Evolutionary conservation across 2,797 vertebrate species (phyloP).

Genomic region (Eulemur albifrons): DNA sequence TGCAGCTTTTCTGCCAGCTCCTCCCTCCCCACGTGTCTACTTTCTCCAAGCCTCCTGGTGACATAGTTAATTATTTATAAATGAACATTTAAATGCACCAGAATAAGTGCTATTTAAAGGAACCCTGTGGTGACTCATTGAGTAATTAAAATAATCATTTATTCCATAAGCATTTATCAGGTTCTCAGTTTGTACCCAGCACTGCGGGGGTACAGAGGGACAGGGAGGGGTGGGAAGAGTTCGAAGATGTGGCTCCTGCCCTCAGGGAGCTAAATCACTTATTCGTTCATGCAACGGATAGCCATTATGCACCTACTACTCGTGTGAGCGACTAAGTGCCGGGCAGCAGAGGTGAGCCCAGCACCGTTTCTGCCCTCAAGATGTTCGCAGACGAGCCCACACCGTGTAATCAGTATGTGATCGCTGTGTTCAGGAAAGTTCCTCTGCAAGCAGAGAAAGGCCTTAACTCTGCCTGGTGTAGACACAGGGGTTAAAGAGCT

Average conservation of each 20-base stretch:
- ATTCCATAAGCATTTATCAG: constrained; percentile 62
- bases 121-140: constrained; percentile 63
- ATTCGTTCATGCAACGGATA: background rate
- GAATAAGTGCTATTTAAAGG: constrained; percentile 68
- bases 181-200: background rate
- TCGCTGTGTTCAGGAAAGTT: background rate
- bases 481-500: background rate
- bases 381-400: background rate
- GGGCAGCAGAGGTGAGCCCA: background rate
- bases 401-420: fast-evolving
- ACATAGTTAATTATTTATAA: constrained; percentile 74
- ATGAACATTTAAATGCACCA: constrained; percentile 69
- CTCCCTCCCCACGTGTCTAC: background rate
- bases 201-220: background rate
- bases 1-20: background rate
- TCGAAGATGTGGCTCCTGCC: background rate
- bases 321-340: background rate
- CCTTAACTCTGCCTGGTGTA: too few species aligned
- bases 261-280: background rate
- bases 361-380: background rate
- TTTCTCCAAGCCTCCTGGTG: constrained; percentile 53
- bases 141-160: constrained; percentile 79
- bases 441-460: background rate
- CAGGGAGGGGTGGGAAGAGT: background rate
- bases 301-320: background rate